Evolutionary conservation across 2,113 vertebrate species (phyloP), one percentile per base, ranked within the genome.

Genomic region (Oryzias curvinotus): DNA sequence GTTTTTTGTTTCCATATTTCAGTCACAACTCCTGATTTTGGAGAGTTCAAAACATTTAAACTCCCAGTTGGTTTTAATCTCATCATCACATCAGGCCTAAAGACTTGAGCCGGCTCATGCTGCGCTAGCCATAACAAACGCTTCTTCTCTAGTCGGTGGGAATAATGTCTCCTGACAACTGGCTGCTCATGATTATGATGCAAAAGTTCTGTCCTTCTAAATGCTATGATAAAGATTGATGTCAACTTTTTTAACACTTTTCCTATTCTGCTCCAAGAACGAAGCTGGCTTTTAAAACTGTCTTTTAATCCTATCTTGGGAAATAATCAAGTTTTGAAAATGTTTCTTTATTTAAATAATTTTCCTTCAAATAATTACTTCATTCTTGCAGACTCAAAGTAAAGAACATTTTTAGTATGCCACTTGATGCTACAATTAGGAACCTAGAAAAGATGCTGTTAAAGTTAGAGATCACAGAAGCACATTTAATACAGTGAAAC

Each of bases 51-150:
- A 52, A 17, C 0, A 5, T 69, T 68, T 80, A 17, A 58, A 55
- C 47, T 45, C 68, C 67, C 49, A 57, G 52, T 30, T 57, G 52
- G 36, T 68, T 66, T 41, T 15, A 52, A 45, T 36, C 13, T 8
- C 26, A 44, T 53, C 42, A 77, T 70, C 82, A 67, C 63, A 54
- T 74, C 65, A 45, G 57, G 42, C 7, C 46, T n/a, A 55, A 49
- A 47, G 26, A 44, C 61, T 43, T 69, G 61, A 49, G 30, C 36
- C 1, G 19, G 30, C 52, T 44, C 82, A 65, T 5, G 42, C 81
- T 82, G 77, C 3, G 71, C 26, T 66, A 81, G 82, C 60, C 75
- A 76, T 59, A 73, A 80, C 83, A 83, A 61, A 57, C 30, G 50
- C 74, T 81, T 83, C 72, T 81, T 75, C 81, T 83, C 63, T 21